Percentiles rank a stretch among this genome's conserved stretches.
Evolutionary conservation across 2,113 vertebrate species (phyloP).

Genomic region (Oncorhynchus tshawytscha): DNA sequence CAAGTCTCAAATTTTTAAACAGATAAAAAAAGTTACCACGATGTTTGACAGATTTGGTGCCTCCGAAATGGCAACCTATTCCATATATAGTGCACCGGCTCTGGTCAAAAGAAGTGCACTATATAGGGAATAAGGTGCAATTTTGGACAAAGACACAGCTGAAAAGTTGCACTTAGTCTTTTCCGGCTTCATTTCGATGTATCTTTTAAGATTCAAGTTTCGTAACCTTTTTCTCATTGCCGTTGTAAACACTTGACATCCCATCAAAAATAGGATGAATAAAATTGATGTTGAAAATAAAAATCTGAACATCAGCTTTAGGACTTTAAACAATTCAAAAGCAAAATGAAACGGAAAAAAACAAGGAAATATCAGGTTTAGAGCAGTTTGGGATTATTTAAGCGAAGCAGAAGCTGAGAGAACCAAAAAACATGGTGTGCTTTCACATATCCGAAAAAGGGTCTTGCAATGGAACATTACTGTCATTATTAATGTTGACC

Average conservation of each 20-base stretch:
- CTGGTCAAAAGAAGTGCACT: too few species aligned
- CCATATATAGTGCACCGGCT: too few species aligned
- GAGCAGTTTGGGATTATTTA: conserved; percentile 50
- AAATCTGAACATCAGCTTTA: conserved; percentile 66
- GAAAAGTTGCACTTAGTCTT: conserved; percentile 65
- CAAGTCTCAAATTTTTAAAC: conserved; percentile 79
- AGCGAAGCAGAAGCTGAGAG: conserved; percentile 55
- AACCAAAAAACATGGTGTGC: conserved; percentile 40
- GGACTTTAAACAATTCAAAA: conserved; percentile 54
- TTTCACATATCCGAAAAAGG: conserved; percentile 42
- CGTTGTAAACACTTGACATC: conserved; percentile 78
- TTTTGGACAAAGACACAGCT: conserved; percentile 34
- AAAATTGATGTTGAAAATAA: conserved; percentile 63
- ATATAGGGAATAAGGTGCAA: too few species aligned
- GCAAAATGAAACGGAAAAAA: conserved; percentile 40
- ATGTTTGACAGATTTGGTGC: conserved; percentile 51
- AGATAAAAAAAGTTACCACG: conserved; percentile 58
- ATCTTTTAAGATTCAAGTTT: conserved; percentile 78
- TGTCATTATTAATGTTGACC: conserved; percentile 54
- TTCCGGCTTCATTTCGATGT: conserved; percentile 65
- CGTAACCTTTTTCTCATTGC: conserved; percentile 72
- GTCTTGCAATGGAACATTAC: conserved; percentile 37
- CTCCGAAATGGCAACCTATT: too few species aligned
- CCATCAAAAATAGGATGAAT: conserved; percentile 61
- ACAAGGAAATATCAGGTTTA: conserved; percentile 49